Base-by-base conservation (phyloP, 2,888 invertebrate species). In the Thecocarcelia acutangulata region DNA sequence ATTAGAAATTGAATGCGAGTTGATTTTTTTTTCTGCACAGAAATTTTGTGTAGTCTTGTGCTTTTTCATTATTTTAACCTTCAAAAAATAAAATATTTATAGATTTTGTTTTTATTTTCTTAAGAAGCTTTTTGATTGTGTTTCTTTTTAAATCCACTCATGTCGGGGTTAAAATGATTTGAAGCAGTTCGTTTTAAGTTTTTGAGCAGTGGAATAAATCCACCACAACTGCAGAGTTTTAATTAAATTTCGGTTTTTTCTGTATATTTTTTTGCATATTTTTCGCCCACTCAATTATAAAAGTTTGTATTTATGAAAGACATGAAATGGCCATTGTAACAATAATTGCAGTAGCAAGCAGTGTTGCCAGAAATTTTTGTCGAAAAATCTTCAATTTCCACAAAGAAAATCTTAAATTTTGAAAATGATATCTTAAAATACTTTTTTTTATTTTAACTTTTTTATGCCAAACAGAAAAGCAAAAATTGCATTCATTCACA, bases 91-190 rank as follows among this genome's bases (percentile, higher is more conserved):
- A 12, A 19, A 2, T 17, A 15, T 17, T 61, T 61, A 8, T 33
- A 33, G 33, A 33, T 15, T 11, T 40, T 56, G 9, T 15, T 44
- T 69, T 13, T 50, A 61, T 42, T 21, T 56, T 63, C 33, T 37
- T 21, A 44, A 52, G 50, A 73, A 63, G 52, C 54, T 19, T 73
- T 74, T 21, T 21, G 17, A 37, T 33, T 54, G 19, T 54, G 19
- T 64, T 50, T 40, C 52, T 52, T 42, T 21, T 17, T 15, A 33
- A 64, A 54, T 54, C 59, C 33, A 54, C 6, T 50, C 33, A 52
- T 63, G 73, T 74, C 63, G 73, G 73, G 73, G 73, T 74, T 54
- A 64, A 17, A 33, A 56, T 74, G 54, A 37, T 17, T 21, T 37
- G 33, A 54, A 54, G 33, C 15, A 37, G 64, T 28, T 42, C 52